Conservation (phyloP, 2,888 invertebrate genomes). For the Bembecia ichneumoniformis region DNA sequence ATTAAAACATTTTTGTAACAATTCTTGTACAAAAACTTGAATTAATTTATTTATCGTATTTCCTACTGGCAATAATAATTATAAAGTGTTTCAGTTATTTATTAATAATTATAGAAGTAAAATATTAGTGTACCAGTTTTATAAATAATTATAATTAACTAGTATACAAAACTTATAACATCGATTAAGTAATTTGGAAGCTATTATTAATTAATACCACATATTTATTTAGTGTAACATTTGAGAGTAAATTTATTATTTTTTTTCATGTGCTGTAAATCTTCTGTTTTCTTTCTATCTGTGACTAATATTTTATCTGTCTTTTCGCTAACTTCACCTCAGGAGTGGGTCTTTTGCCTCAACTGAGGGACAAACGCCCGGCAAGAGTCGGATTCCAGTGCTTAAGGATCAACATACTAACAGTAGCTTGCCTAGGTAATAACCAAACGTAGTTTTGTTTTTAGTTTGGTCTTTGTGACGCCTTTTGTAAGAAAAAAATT, state of each 20-base stretch:
- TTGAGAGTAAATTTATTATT: constrained; percentile 3
- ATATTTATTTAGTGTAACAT: too few species aligned
- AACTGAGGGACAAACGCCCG: constrained; percentile 63
- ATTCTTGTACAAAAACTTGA: too few species aligned
- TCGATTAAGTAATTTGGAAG: too few species aligned
- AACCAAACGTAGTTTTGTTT: constrained; percentile 5
- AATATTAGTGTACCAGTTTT: too few species aligned
- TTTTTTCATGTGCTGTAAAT: constrained; percentile 32
- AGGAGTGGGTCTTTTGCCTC: constrained; percentile 70
- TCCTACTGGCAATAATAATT: too few species aligned
- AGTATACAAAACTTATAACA: too few species aligned
- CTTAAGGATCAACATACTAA: constrained; percentile 67
- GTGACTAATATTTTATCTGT: constrained; percentile 54
- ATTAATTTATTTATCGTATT: too few species aligned
- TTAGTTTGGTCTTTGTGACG: background rate
- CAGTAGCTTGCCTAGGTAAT: constrained; percentile 66
- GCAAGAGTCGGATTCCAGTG: constrained; percentile 66
- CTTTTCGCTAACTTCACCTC: constrained; percentile 60
- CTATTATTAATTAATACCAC: too few species aligned
- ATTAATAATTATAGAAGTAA: too few species aligned
- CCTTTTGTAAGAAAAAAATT: background rate
- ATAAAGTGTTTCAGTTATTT: too few species aligned
- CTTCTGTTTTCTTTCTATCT: constrained; percentile 30
- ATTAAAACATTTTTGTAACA: too few species aligned
- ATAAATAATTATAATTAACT: too few species aligned